Evolutionary conservation across 2,113 vertebrate genomes (phyloP).

Genomic region (Apodemus sylvaticus): DNA sequence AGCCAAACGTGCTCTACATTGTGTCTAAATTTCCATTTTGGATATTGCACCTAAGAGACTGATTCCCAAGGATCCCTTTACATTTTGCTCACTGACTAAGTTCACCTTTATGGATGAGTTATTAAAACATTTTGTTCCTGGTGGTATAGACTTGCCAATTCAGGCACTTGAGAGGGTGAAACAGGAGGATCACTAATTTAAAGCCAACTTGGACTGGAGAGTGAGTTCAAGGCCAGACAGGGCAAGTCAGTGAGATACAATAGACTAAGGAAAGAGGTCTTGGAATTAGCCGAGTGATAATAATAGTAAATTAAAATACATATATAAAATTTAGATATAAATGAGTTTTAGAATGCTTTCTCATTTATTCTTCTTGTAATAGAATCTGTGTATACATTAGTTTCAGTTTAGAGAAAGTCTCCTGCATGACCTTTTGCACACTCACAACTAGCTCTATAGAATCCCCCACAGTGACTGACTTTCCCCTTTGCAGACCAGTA

Average conservation of each 20-base stretch:
- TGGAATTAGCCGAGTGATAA: not conserved
- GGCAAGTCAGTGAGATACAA: not conserved
- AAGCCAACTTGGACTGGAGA: not conserved
- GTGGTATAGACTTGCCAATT: too few species aligned
- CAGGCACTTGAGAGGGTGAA: not conserved
- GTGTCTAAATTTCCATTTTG: not conserved
- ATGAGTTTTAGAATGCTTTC: not conserved
- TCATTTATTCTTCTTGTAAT: not conserved
- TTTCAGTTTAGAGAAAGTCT: conserved; percentile 4
- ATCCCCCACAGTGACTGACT: not conserved
- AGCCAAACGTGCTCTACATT: not conserved
- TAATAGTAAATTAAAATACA: not conserved
- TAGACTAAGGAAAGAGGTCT: not conserved
- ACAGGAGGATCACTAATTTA: not conserved
- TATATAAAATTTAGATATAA: not conserved
- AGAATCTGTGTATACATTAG: not conserved
- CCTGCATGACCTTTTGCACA: not conserved
- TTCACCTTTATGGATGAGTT: not conserved
- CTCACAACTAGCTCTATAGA: not conserved
- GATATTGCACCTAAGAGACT: not conserved
- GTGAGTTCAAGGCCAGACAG: not conserved
- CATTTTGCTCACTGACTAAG: not conserved
- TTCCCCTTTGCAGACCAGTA: not conserved
- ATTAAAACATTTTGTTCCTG: not conserved
- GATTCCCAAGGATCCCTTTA: not conserved